phyloP scores from a whole-genome alignment of 2,797 vertebrate species.

The Thamnophis elegans region DNA sequence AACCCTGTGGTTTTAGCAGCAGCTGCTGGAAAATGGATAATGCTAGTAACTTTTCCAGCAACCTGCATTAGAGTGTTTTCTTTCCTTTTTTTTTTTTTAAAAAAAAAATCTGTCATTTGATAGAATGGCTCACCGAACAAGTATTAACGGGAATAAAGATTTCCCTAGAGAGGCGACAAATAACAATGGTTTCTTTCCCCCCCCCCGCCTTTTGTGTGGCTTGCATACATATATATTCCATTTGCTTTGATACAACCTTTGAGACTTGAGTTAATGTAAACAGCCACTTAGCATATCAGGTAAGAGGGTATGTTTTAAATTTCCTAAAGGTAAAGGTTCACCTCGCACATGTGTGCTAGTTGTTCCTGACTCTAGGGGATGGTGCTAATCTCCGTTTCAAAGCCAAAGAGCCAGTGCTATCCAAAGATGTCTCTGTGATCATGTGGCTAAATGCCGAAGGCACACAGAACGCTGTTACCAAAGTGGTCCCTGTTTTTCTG shows the following conservation, averaged over 20 bases:
- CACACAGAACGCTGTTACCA: no score
- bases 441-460: no score
- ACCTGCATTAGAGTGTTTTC: constrained; percentile 67
- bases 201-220: background rate
- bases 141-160: constrained; percentile 75
- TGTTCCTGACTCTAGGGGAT: no score
- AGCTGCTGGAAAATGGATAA: constrained; percentile 73
- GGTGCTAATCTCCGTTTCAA: no score
- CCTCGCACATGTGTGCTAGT: no score
- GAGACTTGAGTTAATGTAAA: constrained; percentile 31
- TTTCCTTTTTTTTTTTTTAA: background rate
- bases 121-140: constrained; percentile 70
- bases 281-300: background rate
- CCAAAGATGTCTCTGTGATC: no score
- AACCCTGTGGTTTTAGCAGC: constrained; percentile 69
- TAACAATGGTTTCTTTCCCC: background rate
- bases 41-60: constrained; percentile 70
- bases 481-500: no score
- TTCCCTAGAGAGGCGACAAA: constrained; percentile 63
- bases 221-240: background rate
- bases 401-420: no score
- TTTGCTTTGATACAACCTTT: constrained; percentile 36
- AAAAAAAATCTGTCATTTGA: constrained; percentile 69
- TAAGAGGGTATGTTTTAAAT: background rate
- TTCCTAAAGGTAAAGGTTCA: no score